Base-by-base conservation (phyloP, 2,797 vertebrate genomes). In the Masticophis lateralis region DNA sequence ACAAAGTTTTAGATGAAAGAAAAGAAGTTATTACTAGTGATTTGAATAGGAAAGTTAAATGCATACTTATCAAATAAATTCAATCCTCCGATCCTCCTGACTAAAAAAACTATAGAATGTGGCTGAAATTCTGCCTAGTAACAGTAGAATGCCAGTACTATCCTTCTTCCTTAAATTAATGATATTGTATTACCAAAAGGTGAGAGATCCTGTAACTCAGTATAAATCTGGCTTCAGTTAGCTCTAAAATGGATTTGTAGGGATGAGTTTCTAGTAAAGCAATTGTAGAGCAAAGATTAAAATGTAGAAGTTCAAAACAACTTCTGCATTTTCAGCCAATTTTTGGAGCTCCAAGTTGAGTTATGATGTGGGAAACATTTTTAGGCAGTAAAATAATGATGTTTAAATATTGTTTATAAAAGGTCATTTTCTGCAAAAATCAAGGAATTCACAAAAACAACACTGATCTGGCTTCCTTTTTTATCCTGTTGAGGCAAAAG, bases 401-500 rank as follows among this genome's bases (percentile, higher is more conserved):
- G 4, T 74, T 22, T 88, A 47, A 88, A 69, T 25, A 18, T 20
- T 2, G 92, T 94, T 94, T 56, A 89, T 92, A 90, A 53, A 88
- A 0, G 93, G 91, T 93, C 94, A 93, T 91, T 83, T 66, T 66
- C 92, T 87, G 74, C 91, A 74, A 94, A 7, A 60, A 28, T 5
- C 20, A 16, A 92, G 32, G 91, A 89, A 51, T 93, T 93, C 66
- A 83, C 53, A 92, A 93, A 89, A 63, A 93, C 88, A 92, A 93
- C n/a, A 90, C 69, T 93, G 89, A 93, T 91, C 94, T 94, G 93
- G 66, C 90, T 95, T 18, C 63, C 5, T 92, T 94, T 61, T 94
- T 91, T 93, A 96, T 95, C 95, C 93, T 95, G 95, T 94, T 97
- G 95, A 96, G 92, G 94, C 92, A 95, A 95, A 94, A 95, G 92